phyloP scores from a whole-genome alignment of 2,113 vertebrate species.

The Erythrocebus patas region DNA sequence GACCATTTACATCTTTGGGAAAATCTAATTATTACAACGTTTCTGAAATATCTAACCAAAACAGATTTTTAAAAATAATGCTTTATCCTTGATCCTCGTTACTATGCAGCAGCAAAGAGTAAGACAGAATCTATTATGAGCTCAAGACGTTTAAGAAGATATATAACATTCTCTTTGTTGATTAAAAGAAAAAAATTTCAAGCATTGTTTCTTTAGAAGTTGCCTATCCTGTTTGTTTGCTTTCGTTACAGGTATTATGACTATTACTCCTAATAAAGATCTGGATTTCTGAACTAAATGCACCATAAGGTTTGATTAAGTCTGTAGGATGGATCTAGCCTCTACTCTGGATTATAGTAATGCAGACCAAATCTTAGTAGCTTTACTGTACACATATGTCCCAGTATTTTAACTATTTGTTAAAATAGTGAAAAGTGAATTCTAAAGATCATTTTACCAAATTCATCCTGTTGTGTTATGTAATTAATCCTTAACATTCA shows the following conservation, averaged over 20 bases:
- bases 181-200: not conserved
- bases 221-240: not conserved
- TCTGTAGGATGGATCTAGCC: not conserved
- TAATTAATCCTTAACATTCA: not conserved
- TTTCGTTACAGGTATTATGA: not conserved
- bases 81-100: not conserved
- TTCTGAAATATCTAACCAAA: not conserved
- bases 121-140: not conserved
- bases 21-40: not conserved
- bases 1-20: not conserved
- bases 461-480: not conserved
- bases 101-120: not conserved
- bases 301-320: not conserved
- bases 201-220: not conserved
- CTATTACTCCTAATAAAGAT: not conserved
- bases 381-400: not conserved
- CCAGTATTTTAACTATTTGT: not conserved
- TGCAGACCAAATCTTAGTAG: not conserved
- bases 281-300: not conserved
- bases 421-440: not conserved
- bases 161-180: not conserved
- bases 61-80: not conserved
- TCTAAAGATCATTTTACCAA: not conserved
- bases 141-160: not conserved
- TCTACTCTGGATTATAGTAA: constrained; percentile 11